These are phyloP conservation scores for Todiramphus chloris DNA, from an alignment of 2,113 vertebrate genomes.

Conservation along the genomic window DNA sequence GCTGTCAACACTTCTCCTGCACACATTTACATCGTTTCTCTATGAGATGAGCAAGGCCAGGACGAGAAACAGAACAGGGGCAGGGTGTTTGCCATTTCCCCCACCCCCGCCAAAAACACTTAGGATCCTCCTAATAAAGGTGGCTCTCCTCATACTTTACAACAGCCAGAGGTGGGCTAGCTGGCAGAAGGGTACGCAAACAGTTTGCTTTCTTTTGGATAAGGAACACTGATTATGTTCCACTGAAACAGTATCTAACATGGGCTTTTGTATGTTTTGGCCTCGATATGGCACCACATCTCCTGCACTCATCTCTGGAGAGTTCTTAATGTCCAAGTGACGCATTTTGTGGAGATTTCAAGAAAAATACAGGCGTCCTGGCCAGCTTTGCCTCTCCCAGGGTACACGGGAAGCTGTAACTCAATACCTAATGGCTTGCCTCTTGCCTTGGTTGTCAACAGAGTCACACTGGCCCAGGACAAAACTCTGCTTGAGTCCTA, in stretches of 20 bases:
- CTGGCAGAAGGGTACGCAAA: not conserved
- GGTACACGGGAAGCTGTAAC: not conserved
- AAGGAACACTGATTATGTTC: not conserved
- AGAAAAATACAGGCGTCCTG: not conserved
- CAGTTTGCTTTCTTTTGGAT: not conserved
- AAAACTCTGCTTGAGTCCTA: not conserved
- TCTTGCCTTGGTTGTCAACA: not conserved
- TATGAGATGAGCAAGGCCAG: not conserved
- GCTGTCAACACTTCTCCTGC: not conserved
- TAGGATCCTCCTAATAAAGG: not conserved
- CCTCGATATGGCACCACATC: not conserved
- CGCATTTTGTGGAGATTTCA: not conserved
- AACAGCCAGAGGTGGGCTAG: not conserved
- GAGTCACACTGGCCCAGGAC: not conserved
- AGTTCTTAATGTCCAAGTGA: not conserved
- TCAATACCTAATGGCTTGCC: not conserved
- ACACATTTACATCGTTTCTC: not conserved
- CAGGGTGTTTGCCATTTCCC: not conserved
- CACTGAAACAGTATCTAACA: not conserved
- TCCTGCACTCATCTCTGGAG: not conserved
- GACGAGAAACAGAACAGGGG: not conserved
- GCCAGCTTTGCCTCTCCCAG: not conserved
- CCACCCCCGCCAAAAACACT: not conserved
- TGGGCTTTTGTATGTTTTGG: not conserved
- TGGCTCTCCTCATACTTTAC: not conserved